phyloP scores from a whole-genome alignment of 2,113 vertebrate genomes.

The Natator depressus region DNA sequence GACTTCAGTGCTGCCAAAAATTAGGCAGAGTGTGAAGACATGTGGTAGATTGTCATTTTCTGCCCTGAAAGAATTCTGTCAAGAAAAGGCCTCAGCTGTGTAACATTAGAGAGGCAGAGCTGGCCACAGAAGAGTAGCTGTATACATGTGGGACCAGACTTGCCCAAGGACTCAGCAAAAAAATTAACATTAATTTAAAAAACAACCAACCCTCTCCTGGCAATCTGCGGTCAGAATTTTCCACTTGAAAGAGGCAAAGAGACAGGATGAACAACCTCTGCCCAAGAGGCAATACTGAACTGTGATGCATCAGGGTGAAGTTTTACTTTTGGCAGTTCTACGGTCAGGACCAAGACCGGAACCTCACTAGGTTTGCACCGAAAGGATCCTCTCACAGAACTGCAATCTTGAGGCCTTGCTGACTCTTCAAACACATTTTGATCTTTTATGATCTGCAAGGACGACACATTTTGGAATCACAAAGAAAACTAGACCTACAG shows the following conservation, averaged over 20 bases:
- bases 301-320: neutral
- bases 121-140: neutral
- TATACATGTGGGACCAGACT: constrained; percentile 12
- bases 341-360: neutral
- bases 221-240: neutral
- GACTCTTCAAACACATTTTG: neutral
- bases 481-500: neutral
- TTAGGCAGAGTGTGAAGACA: neutral
- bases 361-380: neutral
- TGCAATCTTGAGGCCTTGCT: neutral
- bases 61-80: neutral
- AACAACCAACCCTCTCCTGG: neutral
- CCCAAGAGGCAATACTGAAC: neutral
- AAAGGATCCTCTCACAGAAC: neutral
- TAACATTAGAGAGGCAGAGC: neutral
- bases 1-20: neutral
- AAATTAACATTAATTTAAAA: fast-evolving
- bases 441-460: neutral
- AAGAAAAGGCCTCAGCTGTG: constrained; percentile 6
- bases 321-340: neutral
- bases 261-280: neutral
- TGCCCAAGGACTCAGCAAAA: neutral
- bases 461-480: neutral
- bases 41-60: neutral
- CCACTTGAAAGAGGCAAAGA: neutral